These are phyloP conservation scores for Myotis lucifugus DNA, from an alignment of 2,113 vertebrate species.

Conservation along the genomic window DNA sequence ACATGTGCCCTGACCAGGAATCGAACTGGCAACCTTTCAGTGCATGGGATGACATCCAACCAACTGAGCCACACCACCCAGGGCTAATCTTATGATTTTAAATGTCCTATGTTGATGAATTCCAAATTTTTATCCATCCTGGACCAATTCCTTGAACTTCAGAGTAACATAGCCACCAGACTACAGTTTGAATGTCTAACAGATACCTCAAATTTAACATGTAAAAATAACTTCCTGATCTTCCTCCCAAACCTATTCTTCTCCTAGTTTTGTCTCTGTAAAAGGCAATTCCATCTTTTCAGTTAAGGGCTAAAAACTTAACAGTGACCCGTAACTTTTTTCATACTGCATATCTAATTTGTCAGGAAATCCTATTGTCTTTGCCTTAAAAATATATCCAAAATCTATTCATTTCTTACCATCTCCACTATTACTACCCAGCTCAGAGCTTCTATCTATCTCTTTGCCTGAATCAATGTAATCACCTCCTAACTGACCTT, in stretches of 20 bases:
- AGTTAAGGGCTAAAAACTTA: background rate
- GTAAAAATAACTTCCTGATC: slow-evolving; percentile 1
- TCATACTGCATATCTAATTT: background rate
- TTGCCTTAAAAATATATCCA: background rate
- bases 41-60: no score
- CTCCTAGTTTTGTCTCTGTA: background rate
- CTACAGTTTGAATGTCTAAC: slow-evolving; percentile 16
- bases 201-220: slow-evolving; percentile 13
- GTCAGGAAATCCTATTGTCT: background rate
- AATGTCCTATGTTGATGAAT: background rate
- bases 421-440: background rate
- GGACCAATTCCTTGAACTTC: background rate
- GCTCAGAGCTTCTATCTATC: background rate
- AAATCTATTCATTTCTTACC: background rate
- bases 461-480: background rate
- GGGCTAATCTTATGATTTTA: slow-evolving; percentile 24
- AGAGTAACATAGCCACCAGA: background rate
- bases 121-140: background rate
- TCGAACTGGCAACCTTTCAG: no score
- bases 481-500: background rate
- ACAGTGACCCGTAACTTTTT: background rate
- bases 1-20: no score
- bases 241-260: background rate
- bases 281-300: slow-evolving; percentile 8
- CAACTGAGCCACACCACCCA: no score